phyloP scores from a whole-genome alignment of 2,888 invertebrate species.

The Cepaea hortensis region DNA sequence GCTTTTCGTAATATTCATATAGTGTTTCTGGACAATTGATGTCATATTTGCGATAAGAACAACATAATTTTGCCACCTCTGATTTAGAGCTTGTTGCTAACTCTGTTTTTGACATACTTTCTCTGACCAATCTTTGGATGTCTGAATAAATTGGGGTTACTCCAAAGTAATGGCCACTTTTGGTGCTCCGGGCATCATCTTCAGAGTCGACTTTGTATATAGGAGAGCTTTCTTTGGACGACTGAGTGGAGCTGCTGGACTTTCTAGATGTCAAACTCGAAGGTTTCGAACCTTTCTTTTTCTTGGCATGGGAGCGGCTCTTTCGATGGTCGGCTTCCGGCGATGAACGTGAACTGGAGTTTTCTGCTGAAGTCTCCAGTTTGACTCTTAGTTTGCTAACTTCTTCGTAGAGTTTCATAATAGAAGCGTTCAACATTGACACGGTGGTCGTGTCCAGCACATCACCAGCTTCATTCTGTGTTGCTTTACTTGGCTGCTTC shows the following conservation, averaged over 20 bases:
- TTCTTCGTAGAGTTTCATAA: constrained; percentile 32
- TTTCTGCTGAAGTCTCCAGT: constrained; percentile 8
- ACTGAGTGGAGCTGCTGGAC: neutral
- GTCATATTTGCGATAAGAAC: neutral
- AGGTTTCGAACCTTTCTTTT: neutral
- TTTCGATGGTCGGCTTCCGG: neutral
- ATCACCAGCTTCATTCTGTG: neutral
- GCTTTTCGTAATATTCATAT: no score
- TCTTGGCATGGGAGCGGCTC: neutral
- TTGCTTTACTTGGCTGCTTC: neutral
- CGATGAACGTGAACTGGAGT: neutral
- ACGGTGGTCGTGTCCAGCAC: neutral
- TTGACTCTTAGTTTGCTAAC: constrained; percentile 7
- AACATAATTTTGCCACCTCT: neutral
- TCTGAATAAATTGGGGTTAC: no score
- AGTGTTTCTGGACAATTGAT: neutral
- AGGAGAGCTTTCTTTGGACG: neutral
- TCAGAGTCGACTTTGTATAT: neutral
- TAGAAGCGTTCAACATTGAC: constrained; percentile 1
- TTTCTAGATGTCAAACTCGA: neutral
- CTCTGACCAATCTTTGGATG: neutral
- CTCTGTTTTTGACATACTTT: neutral
- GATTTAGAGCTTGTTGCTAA: neutral
- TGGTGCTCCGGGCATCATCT: neutral
- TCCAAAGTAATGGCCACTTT: neutral